Conservation (phyloP, 1,140 invertebrate genomes). For the Yoshiicerus persimilis region DNA sequence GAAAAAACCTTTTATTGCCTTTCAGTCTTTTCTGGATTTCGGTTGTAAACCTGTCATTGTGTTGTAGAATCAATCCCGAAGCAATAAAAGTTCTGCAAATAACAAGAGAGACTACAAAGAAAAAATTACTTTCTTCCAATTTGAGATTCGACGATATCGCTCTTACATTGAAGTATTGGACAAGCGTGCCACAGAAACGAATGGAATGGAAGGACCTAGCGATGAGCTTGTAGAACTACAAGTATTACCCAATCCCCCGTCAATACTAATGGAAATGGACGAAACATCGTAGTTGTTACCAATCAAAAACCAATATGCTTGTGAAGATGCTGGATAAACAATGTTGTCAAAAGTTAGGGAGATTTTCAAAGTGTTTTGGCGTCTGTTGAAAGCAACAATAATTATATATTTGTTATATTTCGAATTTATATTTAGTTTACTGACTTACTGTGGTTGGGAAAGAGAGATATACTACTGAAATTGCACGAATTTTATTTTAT, state of each 20-base stretch:
- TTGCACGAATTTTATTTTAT: background rate
- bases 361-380: background rate
- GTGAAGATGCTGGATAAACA: too few species aligned
- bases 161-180: constrained; percentile 46
- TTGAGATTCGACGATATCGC: constrained; percentile 41
- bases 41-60: background rate
- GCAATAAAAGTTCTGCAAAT: background rate
- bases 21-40: background rate
- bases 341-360: too few species aligned
- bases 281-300: constrained; percentile 33
- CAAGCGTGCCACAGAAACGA: constrained; percentile 15
- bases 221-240: constrained; percentile 45
- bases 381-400: background rate
- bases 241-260: constrained; percentile 45
- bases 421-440: background rate
- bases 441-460: background rate
- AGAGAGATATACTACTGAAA: background rate
- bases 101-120: constrained; percentile 37
- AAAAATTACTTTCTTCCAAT: constrained; percentile 39
- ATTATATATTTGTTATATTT: background rate
- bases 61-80: constrained; percentile 31
- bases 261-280: constrained; percentile 44
- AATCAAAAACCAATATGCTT: too few species aligned
- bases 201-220: background rate
- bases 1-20: background rate